phyloP scores from a whole-genome alignment of 2,797 vertebrate species.

The Myiotriccus ornatus region DNA sequence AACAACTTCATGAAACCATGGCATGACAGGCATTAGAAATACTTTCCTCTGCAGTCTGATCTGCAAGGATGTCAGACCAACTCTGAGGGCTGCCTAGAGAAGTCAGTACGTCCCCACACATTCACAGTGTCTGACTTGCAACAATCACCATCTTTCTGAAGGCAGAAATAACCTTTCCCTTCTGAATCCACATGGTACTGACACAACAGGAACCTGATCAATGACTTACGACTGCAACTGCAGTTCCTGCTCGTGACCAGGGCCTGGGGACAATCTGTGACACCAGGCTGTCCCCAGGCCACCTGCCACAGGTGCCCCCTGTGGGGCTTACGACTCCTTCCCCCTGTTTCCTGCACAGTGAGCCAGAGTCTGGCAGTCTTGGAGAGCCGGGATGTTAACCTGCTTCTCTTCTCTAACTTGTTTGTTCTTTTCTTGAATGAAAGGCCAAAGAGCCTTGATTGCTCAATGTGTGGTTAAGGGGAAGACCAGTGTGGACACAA shows the following conservation, averaged over 20 bases:
- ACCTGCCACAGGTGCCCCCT: neutral
- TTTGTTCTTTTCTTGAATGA: neutral
- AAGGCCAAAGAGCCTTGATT: neutral
- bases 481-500: neutral
- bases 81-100: neutral
- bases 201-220: neutral
- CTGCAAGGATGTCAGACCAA: neutral
- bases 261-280: neutral
- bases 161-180: neutral
- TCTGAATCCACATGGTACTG: neutral
- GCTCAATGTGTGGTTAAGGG: neutral
- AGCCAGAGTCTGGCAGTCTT: neutral
- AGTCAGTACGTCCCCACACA: neutral
- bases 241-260: neutral
- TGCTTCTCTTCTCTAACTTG: neutral
- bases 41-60: neutral
- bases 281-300: neutral
- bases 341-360: neutral
- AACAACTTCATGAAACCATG: neutral
- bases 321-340: fast-evolving
- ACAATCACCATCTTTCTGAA: neutral
- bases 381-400: neutral
- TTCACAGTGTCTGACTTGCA: neutral
- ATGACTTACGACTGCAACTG: neutral
- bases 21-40: neutral